Conservation (phyloP, 2,797 vertebrate genomes). For the Smutsia gigantea region DNA sequence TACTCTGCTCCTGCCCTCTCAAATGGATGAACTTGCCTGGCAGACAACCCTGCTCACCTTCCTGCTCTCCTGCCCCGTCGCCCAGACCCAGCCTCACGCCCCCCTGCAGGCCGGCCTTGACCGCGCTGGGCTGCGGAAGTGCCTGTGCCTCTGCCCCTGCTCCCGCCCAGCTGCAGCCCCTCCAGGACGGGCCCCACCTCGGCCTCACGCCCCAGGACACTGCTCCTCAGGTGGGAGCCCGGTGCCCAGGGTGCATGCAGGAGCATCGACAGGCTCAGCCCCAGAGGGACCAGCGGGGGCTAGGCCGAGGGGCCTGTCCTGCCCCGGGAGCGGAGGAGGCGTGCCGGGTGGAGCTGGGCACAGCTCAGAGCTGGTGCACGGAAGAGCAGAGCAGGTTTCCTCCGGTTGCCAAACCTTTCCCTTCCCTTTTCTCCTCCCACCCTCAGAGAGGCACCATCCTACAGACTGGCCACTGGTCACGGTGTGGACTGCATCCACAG, state of each 20-base stretch:
- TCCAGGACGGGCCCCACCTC: neutral
- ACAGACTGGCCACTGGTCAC: neutral
- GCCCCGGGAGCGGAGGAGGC: too few species aligned
- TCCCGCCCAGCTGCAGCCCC: neutral
- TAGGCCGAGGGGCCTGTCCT: neutral
- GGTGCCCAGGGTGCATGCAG: neutral
- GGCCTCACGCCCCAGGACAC: neutral
- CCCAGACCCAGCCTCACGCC: neutral
- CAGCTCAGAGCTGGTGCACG: neutral
- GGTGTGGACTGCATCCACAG: accelerated
- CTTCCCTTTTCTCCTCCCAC: neutral
- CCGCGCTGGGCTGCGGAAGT: too few species aligned
- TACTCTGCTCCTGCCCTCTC: neutral
- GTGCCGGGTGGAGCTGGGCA: accelerated
- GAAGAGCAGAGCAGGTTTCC: neutral
- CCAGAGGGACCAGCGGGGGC: neutral
- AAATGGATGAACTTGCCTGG: neutral
- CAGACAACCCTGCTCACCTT: neutral
- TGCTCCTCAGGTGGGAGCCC: neutral
- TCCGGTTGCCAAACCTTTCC: neutral
- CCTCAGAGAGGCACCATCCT: neutral
- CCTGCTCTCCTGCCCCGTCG: accelerated
- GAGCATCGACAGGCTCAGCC: neutral
- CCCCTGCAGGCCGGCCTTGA: neutral
- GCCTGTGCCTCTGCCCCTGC: neutral